Conservation (phyloP, 2,113 vertebrate genomes). For the Recurvirostra avosetta region DNA sequence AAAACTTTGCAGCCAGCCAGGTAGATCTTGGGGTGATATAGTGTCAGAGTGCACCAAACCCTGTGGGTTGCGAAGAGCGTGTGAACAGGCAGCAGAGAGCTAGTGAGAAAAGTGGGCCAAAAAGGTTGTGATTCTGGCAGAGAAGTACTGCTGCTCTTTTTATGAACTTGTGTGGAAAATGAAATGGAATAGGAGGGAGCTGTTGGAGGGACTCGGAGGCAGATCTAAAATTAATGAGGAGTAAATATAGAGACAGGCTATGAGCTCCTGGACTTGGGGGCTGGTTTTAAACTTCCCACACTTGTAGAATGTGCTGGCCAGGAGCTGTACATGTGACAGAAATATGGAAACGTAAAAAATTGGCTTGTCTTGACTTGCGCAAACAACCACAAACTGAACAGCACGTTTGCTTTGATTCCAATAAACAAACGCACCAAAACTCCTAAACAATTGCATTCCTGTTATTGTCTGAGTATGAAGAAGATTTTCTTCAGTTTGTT, state of each 20-base stretch:
- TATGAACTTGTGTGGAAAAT: background rate
- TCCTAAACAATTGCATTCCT: rapidly evolving
- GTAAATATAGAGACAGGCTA: rapidly evolving
- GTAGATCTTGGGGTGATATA: too few relatives aligned
- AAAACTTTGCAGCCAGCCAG: background rate
- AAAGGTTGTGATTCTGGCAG: background rate
- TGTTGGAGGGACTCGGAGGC: background rate
- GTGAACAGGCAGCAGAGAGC: background rate
- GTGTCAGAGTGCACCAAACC: rapidly evolving
- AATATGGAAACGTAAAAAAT: rapidly evolving
- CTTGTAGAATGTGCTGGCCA: background rate
- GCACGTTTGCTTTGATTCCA: background rate
- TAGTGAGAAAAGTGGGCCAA: background rate
- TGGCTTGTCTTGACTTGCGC: rapidly evolving
- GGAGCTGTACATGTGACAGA: background rate
- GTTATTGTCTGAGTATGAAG: background rate
- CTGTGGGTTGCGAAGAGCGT: rapidly evolving
- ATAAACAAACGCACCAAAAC: rapidly evolving
- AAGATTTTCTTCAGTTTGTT: background rate
- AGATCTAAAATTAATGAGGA: background rate
- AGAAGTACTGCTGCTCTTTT: too few relatives aligned
- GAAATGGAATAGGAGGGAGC: background rate
- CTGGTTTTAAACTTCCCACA: rapidly evolving
- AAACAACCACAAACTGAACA: background rate
- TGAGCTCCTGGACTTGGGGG: rapidly evolving